These are phyloP conservation scores for Esox masquinongy DNA, from an alignment of 2,797 vertebrate species.

Conservation along the genomic window DNA sequence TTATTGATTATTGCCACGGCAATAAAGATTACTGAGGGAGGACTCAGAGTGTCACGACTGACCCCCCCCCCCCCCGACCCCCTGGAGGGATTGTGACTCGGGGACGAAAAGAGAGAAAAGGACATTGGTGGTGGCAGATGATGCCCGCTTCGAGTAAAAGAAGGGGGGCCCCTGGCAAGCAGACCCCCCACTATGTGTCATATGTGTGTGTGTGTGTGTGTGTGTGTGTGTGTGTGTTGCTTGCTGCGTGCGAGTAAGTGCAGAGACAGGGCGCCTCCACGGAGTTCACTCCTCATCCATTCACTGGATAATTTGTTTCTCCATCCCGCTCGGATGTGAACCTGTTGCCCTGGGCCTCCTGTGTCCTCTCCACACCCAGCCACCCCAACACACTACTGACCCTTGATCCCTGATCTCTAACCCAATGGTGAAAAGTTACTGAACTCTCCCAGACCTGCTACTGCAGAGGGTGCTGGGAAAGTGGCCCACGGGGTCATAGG, in stretches of 20 bases:
- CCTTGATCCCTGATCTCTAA: slow-evolving; percentile 80
- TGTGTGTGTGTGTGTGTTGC: slow-evolving; percentile 21
- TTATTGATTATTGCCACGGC: slow-evolving; percentile 78
- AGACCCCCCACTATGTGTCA: slow-evolving; percentile 17
- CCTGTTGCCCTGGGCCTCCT: neutral
- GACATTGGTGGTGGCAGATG: slow-evolving; percentile 15
- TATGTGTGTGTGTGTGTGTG: slow-evolving; percentile 17
- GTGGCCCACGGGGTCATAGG: slow-evolving; percentile 51
- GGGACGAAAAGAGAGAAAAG: slow-evolving; percentile 27
- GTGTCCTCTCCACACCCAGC: slow-evolving; percentile 30
- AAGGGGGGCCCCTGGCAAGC: neutral
- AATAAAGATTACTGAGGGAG: slow-evolving; percentile 72
- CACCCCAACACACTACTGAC: slow-evolving; percentile 48
- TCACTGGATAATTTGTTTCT: slow-evolving; percentile 52
- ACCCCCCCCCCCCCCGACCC: slow-evolving; percentile 31
- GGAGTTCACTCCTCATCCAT: neutral
- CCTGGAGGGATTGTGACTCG: slow-evolving; percentile 13
- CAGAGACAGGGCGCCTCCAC: slow-evolving; percentile 42
- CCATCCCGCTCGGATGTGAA: slow-evolving; percentile 9
- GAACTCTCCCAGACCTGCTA: slow-evolving; percentile 74
- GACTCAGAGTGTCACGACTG: slow-evolving; percentile 77
- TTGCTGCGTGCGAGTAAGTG: too few species aligned
- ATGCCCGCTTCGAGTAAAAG: slow-evolving; percentile 3
- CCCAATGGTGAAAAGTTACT: slow-evolving; percentile 80
- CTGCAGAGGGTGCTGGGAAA: slow-evolving; percentile 75